Evolutionary conservation across 64 coral and sea anemone genomes (phyloP).

Genomic region (Porites lutea): DNA sequence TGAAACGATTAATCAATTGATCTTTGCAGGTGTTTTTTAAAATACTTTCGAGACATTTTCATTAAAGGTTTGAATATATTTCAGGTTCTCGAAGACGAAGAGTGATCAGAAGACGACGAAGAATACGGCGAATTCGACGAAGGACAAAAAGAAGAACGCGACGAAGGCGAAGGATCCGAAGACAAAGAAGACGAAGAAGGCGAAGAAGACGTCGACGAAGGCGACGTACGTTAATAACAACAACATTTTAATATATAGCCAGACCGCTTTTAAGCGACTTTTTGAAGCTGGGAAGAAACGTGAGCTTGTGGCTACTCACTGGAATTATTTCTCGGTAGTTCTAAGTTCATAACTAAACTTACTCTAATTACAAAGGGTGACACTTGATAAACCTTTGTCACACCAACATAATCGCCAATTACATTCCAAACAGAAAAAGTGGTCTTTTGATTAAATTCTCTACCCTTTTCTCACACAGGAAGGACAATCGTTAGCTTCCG

Average conservation of each 20-base stretch:
- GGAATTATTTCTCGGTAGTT: no score
- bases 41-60: not conserved
- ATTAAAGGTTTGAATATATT: not conserved
- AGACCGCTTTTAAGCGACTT: no score
- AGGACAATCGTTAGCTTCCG: not conserved
- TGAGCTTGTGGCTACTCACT: no score
- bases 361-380: no score
- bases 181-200: not conserved
- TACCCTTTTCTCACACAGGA: not conserved
- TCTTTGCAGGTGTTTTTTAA: not conserved
- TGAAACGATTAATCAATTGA: no score
- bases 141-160: not conserved
- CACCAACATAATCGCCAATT: no score
- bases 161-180: not conserved
- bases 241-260: no score
- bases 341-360: no score
- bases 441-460: not conserved
- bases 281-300: no score
- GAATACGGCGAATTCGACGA: constrained; percentile 1
- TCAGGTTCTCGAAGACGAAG: not conserved
- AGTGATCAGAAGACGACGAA: constrained; percentile 18
- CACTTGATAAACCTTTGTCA: no score
- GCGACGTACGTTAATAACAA: not conserved
- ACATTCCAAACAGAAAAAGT: no score
- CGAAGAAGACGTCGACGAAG: constrained; percentile 14